Evolutionary conservation across 2,113 vertebrate species (phyloP).

Genomic region (Eulacestoma nigropectus): DNA sequence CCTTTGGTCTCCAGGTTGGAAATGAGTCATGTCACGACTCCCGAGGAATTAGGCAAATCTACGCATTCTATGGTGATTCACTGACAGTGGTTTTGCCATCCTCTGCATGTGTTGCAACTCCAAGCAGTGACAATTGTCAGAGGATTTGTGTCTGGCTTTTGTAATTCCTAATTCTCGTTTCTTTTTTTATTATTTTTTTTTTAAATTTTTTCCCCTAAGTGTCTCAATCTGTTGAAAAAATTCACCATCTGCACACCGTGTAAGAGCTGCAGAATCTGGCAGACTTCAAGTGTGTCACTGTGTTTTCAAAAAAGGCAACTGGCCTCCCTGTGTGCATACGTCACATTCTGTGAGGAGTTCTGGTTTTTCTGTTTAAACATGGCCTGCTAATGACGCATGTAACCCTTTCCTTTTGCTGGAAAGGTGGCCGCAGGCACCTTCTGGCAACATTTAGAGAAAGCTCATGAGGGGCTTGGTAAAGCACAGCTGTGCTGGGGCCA

Average conservation of each 20-base stretch:
- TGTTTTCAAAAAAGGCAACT: constrained; percentile 36
- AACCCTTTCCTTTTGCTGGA: constrained; percentile 15
- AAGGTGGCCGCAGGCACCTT: neutral
- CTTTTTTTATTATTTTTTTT: neutral
- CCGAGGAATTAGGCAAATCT: neutral
- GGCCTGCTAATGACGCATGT: neutral
- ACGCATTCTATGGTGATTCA: constrained; percentile 13
- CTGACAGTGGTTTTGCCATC: neutral
- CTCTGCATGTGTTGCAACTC: neutral
- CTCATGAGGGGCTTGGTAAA: neutral
- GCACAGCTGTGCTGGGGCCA: neutral
- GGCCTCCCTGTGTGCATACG: constrained; percentile 3
- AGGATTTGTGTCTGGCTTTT: constrained; percentile 34
- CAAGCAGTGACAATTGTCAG: neutral
- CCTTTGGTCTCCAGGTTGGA: neutral
- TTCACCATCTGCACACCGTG: constrained; percentile 31
- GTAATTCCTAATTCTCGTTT: neutral
- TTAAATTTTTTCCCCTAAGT: neutral
- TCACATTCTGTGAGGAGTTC: constrained; percentile 41
- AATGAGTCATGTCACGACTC: neutral
- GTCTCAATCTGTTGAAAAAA: constrained; percentile 56
- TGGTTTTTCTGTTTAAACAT: neutral
- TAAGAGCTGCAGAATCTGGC: constrained; percentile 56
- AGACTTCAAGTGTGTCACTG: constrained; percentile 11
- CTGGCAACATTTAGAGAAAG: neutral